These are phyloP conservation scores for Cyclophora punctaria DNA, from an alignment of 2,888 invertebrate genomes.

Conservation along the genomic window DNA sequence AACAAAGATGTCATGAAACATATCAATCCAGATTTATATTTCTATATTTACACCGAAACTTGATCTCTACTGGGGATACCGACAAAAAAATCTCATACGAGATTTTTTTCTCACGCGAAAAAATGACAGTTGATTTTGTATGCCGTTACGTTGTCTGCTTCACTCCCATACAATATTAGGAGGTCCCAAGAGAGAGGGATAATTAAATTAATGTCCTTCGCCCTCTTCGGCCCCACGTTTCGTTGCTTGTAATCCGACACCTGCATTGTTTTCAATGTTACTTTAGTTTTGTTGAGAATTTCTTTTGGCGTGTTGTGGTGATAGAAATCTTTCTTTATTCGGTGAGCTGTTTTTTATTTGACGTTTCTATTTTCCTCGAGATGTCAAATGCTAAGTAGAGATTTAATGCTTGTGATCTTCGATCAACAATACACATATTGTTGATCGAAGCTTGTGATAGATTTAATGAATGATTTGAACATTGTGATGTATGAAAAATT, in stretches of 20 bases:
- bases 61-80: conserved; percentile 60
- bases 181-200: conserved; percentile 59
- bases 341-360: too few species aligned
- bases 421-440: too few species aligned
- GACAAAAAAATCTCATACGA: conserved; percentile 59
- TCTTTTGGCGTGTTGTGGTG: conserved; percentile 11
- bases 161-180: conserved; percentile 67
- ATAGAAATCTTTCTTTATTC: conserved; percentile 1
- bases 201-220: conserved; percentile 73
- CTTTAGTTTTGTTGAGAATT: conserved; percentile 34
- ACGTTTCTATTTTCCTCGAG: too few species aligned
- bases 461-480: too few species aligned
- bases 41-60: conserved; percentile 52
- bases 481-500: too few species aligned
- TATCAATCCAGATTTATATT: conserved; percentile 55
- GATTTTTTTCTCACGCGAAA: conserved; percentile 74
- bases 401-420: too few species aligned
- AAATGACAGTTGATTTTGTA: conserved; percentile 68
- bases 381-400: too few species aligned
- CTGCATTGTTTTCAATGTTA: conserved; percentile 62
- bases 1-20: conserved; percentile 23
- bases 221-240: conserved; percentile 56
- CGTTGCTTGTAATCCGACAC: conserved; percentile 67
- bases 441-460: too few species aligned
- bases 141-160: conserved; percentile 44